A percentile compares a stretch with the other conserved stretches of the same genome.
Conservation (phyloP, 23 tunicate genomes). For the Ciona savignyi region DNA sequence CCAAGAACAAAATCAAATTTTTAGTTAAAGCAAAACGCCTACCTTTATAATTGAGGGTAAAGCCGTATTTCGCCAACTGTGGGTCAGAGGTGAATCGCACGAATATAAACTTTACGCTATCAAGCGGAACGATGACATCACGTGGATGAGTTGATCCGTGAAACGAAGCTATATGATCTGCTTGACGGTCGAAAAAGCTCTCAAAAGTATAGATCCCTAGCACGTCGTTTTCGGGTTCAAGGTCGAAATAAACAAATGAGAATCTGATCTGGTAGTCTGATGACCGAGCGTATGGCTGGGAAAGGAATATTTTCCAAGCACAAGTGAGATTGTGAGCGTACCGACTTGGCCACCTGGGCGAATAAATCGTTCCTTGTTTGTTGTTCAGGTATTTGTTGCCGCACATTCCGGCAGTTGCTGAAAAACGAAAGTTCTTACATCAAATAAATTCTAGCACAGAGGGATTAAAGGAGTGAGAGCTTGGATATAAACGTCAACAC, state of each 20-base stretch:
- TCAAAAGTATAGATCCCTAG: constrained; percentile 15
- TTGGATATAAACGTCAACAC: too few species aligned
- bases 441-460: too few species aligned
- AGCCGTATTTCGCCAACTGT: constrained; percentile 4
- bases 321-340: constrained; percentile 35
- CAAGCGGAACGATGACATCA: background rate
- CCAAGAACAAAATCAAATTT: too few species aligned
- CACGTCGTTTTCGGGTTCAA: constrained; percentile 22
- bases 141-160: background rate
- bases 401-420: constrained; percentile 52
- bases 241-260: constrained; percentile 34
- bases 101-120: background rate
- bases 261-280: constrained; percentile 8
- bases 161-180: background rate
- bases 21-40: too few species aligned
- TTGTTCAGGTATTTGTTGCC: background rate
- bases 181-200: background rate
- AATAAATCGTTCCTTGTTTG: constrained; percentile 37
- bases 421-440: too few species aligned
- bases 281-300: constrained; percentile 6
- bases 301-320: constrained; percentile 34
- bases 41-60: constrained; percentile 10
- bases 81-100: constrained; percentile 4
- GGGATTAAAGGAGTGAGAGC: too few species aligned
- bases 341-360: constrained; percentile 61